A percentile compares a stretch with the other conserved stretches of the same genome.
Conservation (phyloP, 2,888 invertebrate genomes). For the Nemotelus pantherinus region DNA sequence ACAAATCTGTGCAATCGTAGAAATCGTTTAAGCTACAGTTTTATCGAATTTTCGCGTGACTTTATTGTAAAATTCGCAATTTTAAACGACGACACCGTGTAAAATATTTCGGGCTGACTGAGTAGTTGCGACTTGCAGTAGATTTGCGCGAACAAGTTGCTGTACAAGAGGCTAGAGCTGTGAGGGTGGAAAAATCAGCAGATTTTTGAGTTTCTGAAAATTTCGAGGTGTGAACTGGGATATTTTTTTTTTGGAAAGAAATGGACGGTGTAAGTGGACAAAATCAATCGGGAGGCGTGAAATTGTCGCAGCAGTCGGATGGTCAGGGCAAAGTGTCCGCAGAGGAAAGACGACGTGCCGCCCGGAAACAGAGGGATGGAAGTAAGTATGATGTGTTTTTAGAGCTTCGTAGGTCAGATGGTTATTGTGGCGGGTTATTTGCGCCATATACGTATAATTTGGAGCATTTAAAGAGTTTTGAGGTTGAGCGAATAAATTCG, state of each 20-base stretch:
- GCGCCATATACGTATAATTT: background rate
- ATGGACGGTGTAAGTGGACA: conserved; percentile 2
- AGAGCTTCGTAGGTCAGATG: too few relatives aligned
- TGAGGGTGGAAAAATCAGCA: too few relatives aligned
- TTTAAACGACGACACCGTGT: too few relatives aligned
- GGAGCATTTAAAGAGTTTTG: background rate
- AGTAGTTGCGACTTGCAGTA: too few relatives aligned
- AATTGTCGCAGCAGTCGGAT: conserved; percentile 11
- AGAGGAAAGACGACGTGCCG: conserved; percentile 26
- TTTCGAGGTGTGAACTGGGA: too few relatives aligned
- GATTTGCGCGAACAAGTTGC: too few relatives aligned
- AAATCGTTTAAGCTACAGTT: background rate
- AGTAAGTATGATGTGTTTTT: conserved; percentile 4
- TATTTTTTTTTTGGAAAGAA: background rate
- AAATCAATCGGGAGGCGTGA: conserved; percentile 9
- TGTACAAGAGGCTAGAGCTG: too few relatives aligned
- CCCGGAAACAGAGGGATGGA: conserved; percentile 20
- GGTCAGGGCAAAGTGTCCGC: conserved; percentile 1
- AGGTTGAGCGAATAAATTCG: background rate
- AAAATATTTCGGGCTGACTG: too few relatives aligned
- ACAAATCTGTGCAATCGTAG: background rate
- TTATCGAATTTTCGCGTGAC: background rate
- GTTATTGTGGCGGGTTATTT: too few relatives aligned
- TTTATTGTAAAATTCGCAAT: background rate
- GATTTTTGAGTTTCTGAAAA: too few relatives aligned